phyloP scores from a whole-genome alignment of 2,113 vertebrate species.

The Lophochroa leadbeateri region DNA sequence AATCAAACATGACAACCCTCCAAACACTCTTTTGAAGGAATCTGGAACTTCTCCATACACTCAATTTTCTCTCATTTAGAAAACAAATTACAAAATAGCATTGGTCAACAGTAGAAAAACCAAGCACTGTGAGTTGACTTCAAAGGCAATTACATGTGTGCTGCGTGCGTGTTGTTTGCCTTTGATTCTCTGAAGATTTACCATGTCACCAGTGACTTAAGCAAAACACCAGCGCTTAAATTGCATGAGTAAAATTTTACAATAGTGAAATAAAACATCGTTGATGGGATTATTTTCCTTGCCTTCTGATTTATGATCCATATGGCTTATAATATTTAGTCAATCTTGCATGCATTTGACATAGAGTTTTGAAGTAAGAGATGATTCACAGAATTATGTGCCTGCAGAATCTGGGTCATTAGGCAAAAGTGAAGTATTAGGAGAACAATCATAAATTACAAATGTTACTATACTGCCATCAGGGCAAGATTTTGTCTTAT shows the following conservation, averaged over 20 bases:
- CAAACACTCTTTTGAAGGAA: neutral
- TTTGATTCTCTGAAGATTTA: neutral
- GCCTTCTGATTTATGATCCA: conserved; percentile 23
- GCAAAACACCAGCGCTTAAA: neutral
- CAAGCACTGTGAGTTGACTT: neutral
- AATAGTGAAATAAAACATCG: conserved; percentile 9
- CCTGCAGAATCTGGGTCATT: neutral
- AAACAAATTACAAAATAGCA: neutral
- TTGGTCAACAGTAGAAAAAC: neutral
- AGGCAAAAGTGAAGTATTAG: conserved; percentile 13
- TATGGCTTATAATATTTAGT: conserved; percentile 1
- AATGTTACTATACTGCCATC: neutral
- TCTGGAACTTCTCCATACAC: neutral
- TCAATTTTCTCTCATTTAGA: neutral
- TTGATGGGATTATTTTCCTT: conserved; percentile 16
- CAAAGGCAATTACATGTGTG: neutral
- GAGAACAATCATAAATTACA: neutral
- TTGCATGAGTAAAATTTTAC: neutral
- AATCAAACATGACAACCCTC: neutral
- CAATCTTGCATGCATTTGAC: neutral
- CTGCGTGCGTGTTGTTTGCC: neutral
- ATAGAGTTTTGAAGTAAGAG: neutral
- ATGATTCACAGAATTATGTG: conserved; percentile 21
- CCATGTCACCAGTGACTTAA: neutral
- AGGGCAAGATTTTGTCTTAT: neutral